phyloP scores from a whole-genome alignment of 2,113 vertebrate species.

The Notarius quadriscutis region DNA sequence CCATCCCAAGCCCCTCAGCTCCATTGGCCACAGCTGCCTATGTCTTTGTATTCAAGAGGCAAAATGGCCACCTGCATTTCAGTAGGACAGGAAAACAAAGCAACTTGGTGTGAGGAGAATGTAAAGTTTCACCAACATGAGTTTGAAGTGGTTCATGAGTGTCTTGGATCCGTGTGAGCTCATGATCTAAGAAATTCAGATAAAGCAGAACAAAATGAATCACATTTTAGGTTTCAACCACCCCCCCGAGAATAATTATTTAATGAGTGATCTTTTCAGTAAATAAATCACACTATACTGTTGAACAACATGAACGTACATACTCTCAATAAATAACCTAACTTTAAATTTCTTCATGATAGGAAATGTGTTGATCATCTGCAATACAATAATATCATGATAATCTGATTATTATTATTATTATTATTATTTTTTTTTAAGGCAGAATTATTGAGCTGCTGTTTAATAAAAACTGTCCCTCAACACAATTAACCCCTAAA shows the following conservation, averaged over 20 bases:
- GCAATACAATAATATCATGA: neutral
- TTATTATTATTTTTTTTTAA: neutral
- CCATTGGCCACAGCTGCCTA: constrained; percentile 45
- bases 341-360: neutral
- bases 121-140: constrained; percentile 41
- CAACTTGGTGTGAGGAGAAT: constrained; percentile 31
- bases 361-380: neutral
- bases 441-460: neutral
- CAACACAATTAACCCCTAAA: neutral
- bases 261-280: neutral
- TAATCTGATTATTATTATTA: neutral
- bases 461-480: neutral
- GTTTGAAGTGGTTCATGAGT: neutral
- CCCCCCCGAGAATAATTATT: neutral
- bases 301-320: neutral
- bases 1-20: constrained; percentile 4
- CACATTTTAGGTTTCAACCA: neutral
- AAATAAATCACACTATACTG: neutral
- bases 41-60: constrained; percentile 39
- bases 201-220: neutral
- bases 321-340: neutral
- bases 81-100: constrained; percentile 25
- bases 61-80: constrained; percentile 47
- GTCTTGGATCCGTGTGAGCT: neutral
- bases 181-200: neutral